Base-by-base conservation (phyloP, 2,888 invertebrate species). In the Andrena bucephala region DNA sequence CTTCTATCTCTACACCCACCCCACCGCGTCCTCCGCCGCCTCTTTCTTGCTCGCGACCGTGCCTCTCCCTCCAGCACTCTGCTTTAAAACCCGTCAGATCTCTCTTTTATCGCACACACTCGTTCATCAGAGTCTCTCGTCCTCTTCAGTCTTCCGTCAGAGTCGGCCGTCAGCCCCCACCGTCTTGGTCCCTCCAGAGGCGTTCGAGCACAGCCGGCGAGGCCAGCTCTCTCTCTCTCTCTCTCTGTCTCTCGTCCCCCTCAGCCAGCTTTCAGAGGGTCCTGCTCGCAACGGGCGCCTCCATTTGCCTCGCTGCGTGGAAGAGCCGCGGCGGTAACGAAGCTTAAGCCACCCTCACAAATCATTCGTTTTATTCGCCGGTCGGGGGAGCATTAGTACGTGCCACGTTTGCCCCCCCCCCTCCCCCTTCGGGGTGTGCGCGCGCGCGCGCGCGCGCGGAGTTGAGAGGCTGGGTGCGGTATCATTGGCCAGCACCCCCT, bases 301-400 rank as follows among this genome's bases (percentile, higher is more conserved):
- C 85, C 87, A 87, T 88, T 87, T 87, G 85, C 87, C 82, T 85
- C 85, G 67, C 72, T 81, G 80, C 78, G 84, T 52, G 29, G 69
- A 27, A 48, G 72, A 74, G 85, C 85, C 84, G 81, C 81, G 86
- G 79, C 85, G 86, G 89, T 91, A 91, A 91, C 90, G 91, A 91
- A 90, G 89, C 91, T 91, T 91, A 91, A 91, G 90, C 90, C 88
- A 86, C 88, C 91, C 89, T 89, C 91, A 87, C 91, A 91, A 91
- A 91, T 91, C 91, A 90, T 91, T 91, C 90, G 89, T 88, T 91
- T 90, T 89, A 89, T 87, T 83, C 88, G 87, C 67, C 57, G 81
- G 81, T 88, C 81, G 78, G 77, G 77, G 81, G 74, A 73, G 81
- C 89, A 90, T 72, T 68, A 71, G 76, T 81, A 81, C 42, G 76